phyloP scores from a whole-genome alignment of 2,888 invertebrate species.

The Margaritifera margaritifera region DNA sequence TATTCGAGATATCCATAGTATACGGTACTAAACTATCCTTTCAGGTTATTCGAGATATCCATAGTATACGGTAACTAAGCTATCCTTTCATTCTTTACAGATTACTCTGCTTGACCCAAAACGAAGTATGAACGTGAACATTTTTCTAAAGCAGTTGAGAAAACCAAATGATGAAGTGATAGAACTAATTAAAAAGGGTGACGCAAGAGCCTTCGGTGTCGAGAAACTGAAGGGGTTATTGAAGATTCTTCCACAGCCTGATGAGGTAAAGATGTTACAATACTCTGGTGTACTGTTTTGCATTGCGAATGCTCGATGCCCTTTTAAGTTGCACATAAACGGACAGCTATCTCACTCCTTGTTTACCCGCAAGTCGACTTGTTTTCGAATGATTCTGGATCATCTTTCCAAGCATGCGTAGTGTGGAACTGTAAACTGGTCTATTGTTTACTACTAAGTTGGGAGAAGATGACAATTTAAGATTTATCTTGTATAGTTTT shows the following conservation, averaged over 20 bases:
- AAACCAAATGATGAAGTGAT: slow-evolving; percentile 66
- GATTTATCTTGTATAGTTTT: too few species aligned
- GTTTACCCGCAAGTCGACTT: neutral
- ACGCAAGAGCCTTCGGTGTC: slow-evolving; percentile 66
- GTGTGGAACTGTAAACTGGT: too few species aligned
- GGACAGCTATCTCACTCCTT: neutral
- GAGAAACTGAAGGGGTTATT: slow-evolving; percentile 74
- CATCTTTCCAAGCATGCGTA: too few species aligned
- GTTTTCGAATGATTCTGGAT: neutral
- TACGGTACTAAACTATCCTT: neutral
- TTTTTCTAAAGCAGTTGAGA: slow-evolving; percentile 70
- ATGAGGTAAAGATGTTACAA: slow-evolving; percentile 70
- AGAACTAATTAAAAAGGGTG: slow-evolving; percentile 62
- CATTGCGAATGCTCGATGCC: neutral
- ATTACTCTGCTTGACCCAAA: slow-evolving; percentile 70
- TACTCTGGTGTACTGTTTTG: neutral
- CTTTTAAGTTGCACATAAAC: neutral
- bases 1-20: neutral
- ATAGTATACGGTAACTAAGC: neutral
- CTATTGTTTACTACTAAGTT: too few species aligned
- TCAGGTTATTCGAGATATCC: neutral
- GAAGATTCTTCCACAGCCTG: slow-evolving; percentile 73
- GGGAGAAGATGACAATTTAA: too few species aligned
- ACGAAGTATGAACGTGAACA: slow-evolving; percentile 72
- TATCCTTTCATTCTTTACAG: slow-evolving; percentile 41